Evolutionary conservation across 2,113 vertebrate species (phyloP).

Genomic region (Romanogobio albipinnatus): DNA sequence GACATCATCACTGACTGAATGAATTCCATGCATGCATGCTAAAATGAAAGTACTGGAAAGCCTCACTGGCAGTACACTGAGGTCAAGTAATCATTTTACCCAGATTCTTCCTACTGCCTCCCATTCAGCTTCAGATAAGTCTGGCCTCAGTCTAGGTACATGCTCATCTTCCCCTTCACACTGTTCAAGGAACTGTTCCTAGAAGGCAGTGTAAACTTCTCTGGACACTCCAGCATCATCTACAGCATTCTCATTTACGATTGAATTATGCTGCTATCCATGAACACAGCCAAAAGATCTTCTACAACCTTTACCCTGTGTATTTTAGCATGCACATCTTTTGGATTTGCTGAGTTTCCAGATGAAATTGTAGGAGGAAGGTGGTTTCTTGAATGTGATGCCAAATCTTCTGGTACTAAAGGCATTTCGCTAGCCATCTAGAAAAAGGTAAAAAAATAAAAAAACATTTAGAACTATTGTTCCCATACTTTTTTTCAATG

Average conservation of each 20-base stretch:
- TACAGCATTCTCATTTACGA: conserved; percentile 46
- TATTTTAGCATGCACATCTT: not conserved
- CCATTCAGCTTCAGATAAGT: conserved; percentile 47
- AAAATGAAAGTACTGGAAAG: conserved; percentile 49
- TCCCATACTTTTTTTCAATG: not conserved
- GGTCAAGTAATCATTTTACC: conserved; percentile 51
- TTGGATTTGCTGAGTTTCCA: conserved; percentile 20
- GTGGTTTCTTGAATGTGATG: conserved; percentile 4
- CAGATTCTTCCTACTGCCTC: conserved; percentile 51
- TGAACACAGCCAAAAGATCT: conserved; percentile 40
- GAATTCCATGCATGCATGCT: conserved; percentile 46
- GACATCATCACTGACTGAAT: conserved; percentile 26
- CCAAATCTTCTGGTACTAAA: not conserved
- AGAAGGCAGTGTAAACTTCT: conserved; percentile 50
- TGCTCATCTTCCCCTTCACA: conserved; percentile 49
- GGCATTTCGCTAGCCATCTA: not conserved
- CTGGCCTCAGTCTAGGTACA: conserved; percentile 38
- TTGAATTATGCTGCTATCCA: conserved; percentile 39
- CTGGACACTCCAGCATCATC: conserved; percentile 60
- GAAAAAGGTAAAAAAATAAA: too few species aligned
- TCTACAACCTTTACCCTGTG: conserved; percentile 32
- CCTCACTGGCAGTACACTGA: conserved; percentile 23
- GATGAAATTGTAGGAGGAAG: not conserved
- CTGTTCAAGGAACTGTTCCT: conserved; percentile 48
- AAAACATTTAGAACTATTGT: not conserved